A percentile compares a stretch with the other conserved stretches of the same genome.
Evolutionary conservation across 2,797 vertebrate species (phyloP).

Genomic region (Prionace glauca): DNA sequence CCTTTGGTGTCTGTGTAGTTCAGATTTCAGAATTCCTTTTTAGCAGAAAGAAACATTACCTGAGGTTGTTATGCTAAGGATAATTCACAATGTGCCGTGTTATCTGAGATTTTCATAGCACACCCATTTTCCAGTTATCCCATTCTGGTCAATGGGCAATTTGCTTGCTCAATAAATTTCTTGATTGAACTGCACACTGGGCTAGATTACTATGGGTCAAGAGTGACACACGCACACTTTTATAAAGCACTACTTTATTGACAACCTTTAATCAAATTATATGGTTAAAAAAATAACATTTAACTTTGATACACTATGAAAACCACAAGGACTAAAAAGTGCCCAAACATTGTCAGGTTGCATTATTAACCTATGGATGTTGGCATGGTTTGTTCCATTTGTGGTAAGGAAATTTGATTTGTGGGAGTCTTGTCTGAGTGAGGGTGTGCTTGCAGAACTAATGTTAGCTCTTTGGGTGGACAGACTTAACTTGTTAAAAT

Average conservation of each 20-base stretch:
- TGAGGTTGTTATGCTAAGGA: constrained; percentile 13
- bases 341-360: background rate
- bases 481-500: background rate
- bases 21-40: constrained; percentile 46
- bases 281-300: background rate
- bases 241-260: constrained; percentile 15
- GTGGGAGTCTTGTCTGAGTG: background rate
- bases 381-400: background rate
- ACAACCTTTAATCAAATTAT: constrained; percentile 10
- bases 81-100: constrained; percentile 10
- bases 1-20: constrained; percentile 47
- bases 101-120: constrained; percentile 24
- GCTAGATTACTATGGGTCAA: background rate
- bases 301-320: background rate
- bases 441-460: background rate
- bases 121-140: constrained; percentile 10
- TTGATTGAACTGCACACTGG: constrained; percentile 22
- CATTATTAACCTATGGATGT: background rate
- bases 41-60: constrained; percentile 34
- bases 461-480: background rate
- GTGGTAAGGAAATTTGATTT: background rate
- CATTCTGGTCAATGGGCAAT: constrained; percentile 6
- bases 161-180: constrained; percentile 22
- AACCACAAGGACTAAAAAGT: background rate
- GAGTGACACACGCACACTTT: constrained; percentile 17